A percentile compares a stretch with the other conserved stretches of the same genome.
Evolutionary conservation across 2,797 vertebrate genomes (phyloP).

Genomic region (Limnodromus scolopaceus): DNA sequence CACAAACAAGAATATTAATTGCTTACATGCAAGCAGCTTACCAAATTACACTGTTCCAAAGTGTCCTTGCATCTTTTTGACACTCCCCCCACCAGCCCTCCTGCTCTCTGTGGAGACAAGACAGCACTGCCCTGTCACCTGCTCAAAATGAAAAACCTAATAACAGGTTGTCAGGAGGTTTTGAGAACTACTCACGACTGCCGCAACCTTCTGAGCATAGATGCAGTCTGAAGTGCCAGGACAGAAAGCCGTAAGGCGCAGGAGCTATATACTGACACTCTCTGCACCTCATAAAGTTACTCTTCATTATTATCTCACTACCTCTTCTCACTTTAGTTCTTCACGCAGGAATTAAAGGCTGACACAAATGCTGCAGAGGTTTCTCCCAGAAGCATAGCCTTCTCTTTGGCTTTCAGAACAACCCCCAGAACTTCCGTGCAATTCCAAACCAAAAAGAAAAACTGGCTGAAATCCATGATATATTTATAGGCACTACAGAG

Average conservation of each 20-base stretch:
- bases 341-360: background rate
- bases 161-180: background rate
- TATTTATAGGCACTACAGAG: background rate
- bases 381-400: background rate
- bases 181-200: background rate
- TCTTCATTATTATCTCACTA: background rate
- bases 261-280: accelerated
- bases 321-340: background rate
- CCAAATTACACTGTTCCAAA: background rate
- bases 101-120: background rate
- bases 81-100: background rate
- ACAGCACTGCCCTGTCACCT: background rate
- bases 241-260: background rate
- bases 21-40: background rate
- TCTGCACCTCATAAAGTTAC: background rate
- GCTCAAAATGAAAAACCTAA: background rate
- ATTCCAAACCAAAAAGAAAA: background rate
- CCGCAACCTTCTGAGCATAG: background rate
- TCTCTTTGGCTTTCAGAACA: background rate
- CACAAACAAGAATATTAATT: background rate
- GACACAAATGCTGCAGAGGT: background rate
- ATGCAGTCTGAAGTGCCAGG: background rate
- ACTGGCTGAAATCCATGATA: background rate
- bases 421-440: background rate
- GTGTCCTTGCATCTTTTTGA: background rate